phyloP scores from a whole-genome alignment of 2,888 invertebrate genomes.

The Poecilus cupreus region DNA sequence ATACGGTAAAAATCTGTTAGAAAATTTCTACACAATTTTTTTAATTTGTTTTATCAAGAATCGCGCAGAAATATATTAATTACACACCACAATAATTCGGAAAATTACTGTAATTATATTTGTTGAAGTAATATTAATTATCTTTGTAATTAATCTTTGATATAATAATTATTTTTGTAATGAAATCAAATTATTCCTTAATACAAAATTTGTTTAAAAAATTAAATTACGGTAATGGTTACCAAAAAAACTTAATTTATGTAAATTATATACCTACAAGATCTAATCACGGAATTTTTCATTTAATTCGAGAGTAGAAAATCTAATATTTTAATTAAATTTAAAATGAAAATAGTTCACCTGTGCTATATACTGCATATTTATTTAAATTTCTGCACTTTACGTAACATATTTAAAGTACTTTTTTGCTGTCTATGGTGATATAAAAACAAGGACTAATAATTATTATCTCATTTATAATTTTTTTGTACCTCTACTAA shows the following conservation, averaged over 20 bases:
- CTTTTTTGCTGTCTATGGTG: not conserved
- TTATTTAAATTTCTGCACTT: not conserved
- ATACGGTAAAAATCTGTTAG: slow-evolving; percentile 55
- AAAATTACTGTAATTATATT: slow-evolving; percentile 26
- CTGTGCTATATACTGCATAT: not conserved
- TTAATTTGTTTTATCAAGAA: slow-evolving; percentile 5
- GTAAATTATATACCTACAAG: slow-evolving; percentile 8
- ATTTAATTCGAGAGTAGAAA: not conserved
- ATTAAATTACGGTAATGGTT: slow-evolving; percentile 2
- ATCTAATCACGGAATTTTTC: not conserved
- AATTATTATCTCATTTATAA: slow-evolving; percentile 1
- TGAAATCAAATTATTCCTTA: not conserved
- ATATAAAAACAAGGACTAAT: not conserved
- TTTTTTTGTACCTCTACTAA: slow-evolving; percentile 16
- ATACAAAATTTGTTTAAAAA: slow-evolving; percentile 26
- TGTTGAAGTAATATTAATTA: slow-evolving; percentile 12
- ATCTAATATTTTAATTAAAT: slow-evolving; percentile 29
- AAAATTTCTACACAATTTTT: slow-evolving; percentile 1
- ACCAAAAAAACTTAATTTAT: not conserved
- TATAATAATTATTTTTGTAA: not conserved
- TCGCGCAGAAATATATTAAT: slow-evolving; percentile 29
- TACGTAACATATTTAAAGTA: not conserved
- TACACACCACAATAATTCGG: slow-evolving; percentile 24
- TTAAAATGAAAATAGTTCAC: slow-evolving; percentile 13
- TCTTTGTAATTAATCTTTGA: slow-evolving; percentile 29